These are phyloP conservation scores for Tetrao urogallus DNA, from an alignment of 2,113 vertebrate species.

Conservation along the genomic window DNA sequence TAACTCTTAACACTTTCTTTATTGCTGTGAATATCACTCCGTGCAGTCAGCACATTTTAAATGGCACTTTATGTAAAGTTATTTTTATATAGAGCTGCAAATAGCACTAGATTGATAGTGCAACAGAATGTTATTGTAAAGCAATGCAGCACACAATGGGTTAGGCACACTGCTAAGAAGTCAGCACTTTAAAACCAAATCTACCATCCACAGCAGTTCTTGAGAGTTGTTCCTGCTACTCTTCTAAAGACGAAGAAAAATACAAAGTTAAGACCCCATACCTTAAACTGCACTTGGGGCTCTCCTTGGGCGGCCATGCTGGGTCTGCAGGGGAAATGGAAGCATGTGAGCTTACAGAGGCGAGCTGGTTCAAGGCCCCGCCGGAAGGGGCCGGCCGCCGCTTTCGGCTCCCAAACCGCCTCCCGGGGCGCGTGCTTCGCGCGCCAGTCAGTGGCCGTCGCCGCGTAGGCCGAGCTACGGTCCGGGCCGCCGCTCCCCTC, in stretches of 20 bases:
- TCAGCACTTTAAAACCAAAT: neutral
- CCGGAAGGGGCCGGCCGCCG: neutral
- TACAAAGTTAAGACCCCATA: neutral
- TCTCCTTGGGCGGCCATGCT: constrained; percentile 86
- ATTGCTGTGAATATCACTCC: neutral
- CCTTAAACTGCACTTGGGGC: constrained; percentile 87
- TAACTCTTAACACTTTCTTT: neutral
- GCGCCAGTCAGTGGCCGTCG: neutral
- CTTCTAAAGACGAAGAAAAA: fast-evolving
- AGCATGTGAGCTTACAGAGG: neutral
- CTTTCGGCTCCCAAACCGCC: neutral
- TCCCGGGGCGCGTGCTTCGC: neutral
- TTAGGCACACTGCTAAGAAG: fast-evolving
- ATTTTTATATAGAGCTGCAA: neutral
- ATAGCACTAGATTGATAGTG: fast-evolving
- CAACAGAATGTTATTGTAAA: fast-evolving
- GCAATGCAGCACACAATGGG: fast-evolving
- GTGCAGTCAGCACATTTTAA: no score
- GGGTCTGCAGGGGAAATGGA: constrained; percentile 65
- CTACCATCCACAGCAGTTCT: neutral
- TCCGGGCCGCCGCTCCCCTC: neutral
- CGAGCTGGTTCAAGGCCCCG: neutral
- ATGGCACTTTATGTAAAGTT: neutral
- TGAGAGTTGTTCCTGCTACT: fast-evolving
- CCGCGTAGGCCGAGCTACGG: neutral